Conservation (phyloP, 2,113 vertebrate species). For the Sturnus vulgaris region DNA sequence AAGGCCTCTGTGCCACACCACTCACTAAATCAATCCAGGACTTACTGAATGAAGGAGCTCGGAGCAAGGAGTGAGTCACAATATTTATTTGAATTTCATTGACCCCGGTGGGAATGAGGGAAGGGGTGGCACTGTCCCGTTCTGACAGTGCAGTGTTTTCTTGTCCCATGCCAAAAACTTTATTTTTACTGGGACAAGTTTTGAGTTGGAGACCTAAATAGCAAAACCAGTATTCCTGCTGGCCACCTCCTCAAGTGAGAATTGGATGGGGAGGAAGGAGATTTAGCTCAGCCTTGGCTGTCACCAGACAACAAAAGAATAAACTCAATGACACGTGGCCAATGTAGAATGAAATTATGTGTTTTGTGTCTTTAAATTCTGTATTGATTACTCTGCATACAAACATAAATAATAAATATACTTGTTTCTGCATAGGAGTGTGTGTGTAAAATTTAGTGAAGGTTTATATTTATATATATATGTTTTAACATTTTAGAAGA, state of each 20-base stretch:
- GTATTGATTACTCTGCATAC: neutral
- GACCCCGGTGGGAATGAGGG: constrained; percentile 29
- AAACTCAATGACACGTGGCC: neutral
- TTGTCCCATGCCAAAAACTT: neutral
- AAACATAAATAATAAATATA: neutral
- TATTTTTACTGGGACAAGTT: constrained; percentile 29
- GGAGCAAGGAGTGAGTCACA: constrained; percentile 4
- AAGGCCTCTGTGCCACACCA: neutral
- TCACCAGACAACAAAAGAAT: neutral
- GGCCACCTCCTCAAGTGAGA: neutral
- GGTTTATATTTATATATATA: neutral
- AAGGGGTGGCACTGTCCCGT: constrained; percentile 12
- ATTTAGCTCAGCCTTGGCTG: neutral
- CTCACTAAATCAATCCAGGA: constrained; percentile 27
- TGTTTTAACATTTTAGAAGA: neutral
- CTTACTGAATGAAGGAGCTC: neutral
- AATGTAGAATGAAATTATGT: neutral
- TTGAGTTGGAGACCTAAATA: constrained; percentile 18
- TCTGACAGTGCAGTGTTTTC: neutral
- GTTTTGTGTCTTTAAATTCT: neutral
- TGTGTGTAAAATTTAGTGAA: neutral
- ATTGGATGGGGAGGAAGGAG: neutral
- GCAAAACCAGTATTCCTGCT: neutral
- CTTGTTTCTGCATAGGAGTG: neutral
- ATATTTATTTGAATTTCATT: constrained; percentile 51